Evolutionary conservation across 2,797 vertebrate genomes (phyloP).

Genomic region (Xiphorhynchus erythropygius): DNA sequence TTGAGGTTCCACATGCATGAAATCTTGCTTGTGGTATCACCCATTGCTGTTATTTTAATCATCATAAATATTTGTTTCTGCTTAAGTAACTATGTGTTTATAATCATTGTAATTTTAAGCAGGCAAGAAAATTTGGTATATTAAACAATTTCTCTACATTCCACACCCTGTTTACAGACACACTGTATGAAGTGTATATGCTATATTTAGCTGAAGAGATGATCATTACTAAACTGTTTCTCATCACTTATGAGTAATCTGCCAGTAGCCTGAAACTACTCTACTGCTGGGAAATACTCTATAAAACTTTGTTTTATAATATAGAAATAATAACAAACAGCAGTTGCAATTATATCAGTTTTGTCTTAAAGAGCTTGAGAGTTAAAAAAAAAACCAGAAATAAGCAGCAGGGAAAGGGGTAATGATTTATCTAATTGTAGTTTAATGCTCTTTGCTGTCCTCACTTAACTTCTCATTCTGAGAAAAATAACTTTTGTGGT

Average conservation of each 20-base stretch:
- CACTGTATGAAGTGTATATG: not conserved
- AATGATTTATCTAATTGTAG: not conserved
- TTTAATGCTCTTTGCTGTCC: not conserved
- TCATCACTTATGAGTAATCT: slow-evolving; percentile 20
- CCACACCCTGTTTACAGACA: not conserved
- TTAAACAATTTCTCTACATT: not conserved
- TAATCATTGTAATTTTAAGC: not conserved
- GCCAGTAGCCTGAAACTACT: not conserved
- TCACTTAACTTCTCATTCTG: not conserved
- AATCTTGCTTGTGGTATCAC: not conserved
- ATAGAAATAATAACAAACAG: not conserved
- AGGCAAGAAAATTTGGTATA: slow-evolving; percentile 26
- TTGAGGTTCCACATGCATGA: not conserved
- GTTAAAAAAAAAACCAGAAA: not conserved
- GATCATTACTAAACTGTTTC: not conserved
- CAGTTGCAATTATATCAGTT: not conserved
- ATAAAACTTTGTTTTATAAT: not conserved
- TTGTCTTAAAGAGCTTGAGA: not conserved
- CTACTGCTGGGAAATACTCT: not conserved
- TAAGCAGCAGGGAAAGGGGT: not conserved
- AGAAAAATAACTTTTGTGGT: not conserved
- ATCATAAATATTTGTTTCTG: slow-evolving; percentile 20
- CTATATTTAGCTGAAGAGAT: slow-evolving; percentile 6
- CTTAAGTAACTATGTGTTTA: not conserved
- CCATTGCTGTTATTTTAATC: not conserved